Evolutionary conservation across 1,140 invertebrate genomes (phyloP), one percentile per base, ranked within the genome.

Genomic region (Himalopsyche phryganea): DNA sequence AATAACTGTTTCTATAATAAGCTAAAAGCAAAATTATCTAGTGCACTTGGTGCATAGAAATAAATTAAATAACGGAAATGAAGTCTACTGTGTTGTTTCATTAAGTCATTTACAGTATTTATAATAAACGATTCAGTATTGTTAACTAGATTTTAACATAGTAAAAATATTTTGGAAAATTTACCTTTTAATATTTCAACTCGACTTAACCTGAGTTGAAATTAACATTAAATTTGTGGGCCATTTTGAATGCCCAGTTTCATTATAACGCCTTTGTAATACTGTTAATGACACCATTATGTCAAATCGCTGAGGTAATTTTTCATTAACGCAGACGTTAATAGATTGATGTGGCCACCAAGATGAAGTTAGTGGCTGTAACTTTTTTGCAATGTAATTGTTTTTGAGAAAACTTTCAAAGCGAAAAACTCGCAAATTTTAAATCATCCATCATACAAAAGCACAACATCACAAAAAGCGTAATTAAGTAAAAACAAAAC

Each of bases 371-470:
- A 44, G 54, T 48, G 13, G 49, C 51, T 40, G 49, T 32, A 62
- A 62, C 53, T 62, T 62, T 58, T 62, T 58, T 52, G 60, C 60
- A 13, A 35, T 53, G 60, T 62, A 62, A 62, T 62, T 62, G 60
- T 62, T 62, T 62, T 62, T 50, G 32, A 23, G 35, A 52, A 50
- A 46, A 19, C 48, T 58, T 52, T 20, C 0, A 41, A 7, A 7
- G 28, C 28, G 35, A 56, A 50, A 33, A n/a, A 44, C 50, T 28
- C n/a, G 28, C 23, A 36, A 57, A 17, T 44, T 57, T 42, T 35
- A 50, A 45, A 57, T 33, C 54, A 57, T 57, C 54, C 54, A 57
- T 57, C 54, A 57, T 57, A 50, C 36, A 57, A 57, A 57, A 50
- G 20, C 23, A 50, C 33, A 50, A 41, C 45, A 41, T 56, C 41